Base-by-base conservation (phyloP, 2,113 vertebrate genomes). In the Isurus oxyrinchus region DNA sequence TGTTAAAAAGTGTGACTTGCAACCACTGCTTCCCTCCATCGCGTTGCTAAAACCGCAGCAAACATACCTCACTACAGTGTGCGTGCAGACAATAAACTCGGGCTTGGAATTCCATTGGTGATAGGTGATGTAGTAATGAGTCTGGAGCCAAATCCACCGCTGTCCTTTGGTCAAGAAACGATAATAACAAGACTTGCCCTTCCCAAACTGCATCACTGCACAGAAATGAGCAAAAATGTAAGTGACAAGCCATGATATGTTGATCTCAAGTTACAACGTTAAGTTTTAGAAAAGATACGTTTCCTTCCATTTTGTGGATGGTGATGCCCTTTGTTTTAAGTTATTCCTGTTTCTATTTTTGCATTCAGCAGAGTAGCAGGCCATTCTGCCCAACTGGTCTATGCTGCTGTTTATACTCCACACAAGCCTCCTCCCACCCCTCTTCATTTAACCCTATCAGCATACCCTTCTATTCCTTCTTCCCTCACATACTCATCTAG, bases 31-130 rank as follows among this genome's bases (percentile, higher is more conserved):
- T 63, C n/a, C 59, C 61, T 67, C 59, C 10, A 3, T 1, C 2
- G 16, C 63, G 11, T 49, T 10, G 13, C 31, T 49, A 95, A 23
- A 44, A 6, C 19, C 10, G 35, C 16, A 13, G 8, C 3, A 2
- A 16, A 69, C 97, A 96, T 97, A 98, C 98, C 98, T 98, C 96
- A 99, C 98, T 5, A 98, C 98, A n/a, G 98, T 98, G 97, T 99
- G 98, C n/a, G 98, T 99, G 96, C 98, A 98, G 97, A 99, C 98
- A 6, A 98, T 98, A 97, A 99, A 99, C 97, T 99, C 98, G 0
- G 99, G 98, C 96, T 99, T 98, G 97, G 98, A 99, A 97, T 99
- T 99, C 99, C 99, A 99, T 97, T 99, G 99, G 97, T 99, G 98
- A 97, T 98, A 99, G 5, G 98, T 98, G 97, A 98, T 98, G 98